Evolutionary conservation across 2,113 vertebrate species (phyloP).

Genomic region (Dicrurus megarhynchus): DNA sequence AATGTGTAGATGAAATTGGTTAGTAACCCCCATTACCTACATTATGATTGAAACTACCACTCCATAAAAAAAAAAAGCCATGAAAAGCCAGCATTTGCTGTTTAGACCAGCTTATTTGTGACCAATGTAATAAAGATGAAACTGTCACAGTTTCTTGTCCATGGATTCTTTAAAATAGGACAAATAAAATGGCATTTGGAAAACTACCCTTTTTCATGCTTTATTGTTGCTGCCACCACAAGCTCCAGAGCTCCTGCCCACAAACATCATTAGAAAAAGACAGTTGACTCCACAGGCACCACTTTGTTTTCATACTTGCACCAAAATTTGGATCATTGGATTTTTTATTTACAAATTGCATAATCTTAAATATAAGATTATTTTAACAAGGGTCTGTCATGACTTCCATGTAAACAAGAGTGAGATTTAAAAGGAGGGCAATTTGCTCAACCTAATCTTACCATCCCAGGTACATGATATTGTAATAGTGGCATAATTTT

Average conservation of each 20-base stretch:
- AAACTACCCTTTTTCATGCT: not conserved
- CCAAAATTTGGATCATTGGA: not conserved
- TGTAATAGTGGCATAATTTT: not conserved
- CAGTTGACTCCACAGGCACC: accelerated
- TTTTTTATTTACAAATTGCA: not conserved
- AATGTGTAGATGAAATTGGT: not conserved
- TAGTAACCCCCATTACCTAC: not conserved
- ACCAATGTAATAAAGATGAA: not conserved
- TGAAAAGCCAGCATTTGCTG: not conserved
- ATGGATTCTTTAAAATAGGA: not conserved
- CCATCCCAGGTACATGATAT: not conserved
- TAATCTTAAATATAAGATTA: not conserved
- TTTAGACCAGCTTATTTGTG: not conserved
- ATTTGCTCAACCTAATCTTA: not conserved
- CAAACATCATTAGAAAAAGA: not conserved
- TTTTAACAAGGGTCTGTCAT: not conserved
- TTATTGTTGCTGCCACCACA: not conserved
- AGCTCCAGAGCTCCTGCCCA: not conserved
- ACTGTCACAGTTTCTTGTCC: not conserved
- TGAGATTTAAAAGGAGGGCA: not conserved
- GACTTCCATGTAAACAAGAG: not conserved
- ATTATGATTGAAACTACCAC: not conserved
- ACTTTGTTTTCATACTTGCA: not conserved
- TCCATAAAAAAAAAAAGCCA: not conserved
- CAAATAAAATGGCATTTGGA: not conserved